Evolutionary conservation across 2,888 invertebrate species (phyloP), one percentile per base, ranked within the genome.

Genomic region (Neoitamus cyanurus): DNA sequence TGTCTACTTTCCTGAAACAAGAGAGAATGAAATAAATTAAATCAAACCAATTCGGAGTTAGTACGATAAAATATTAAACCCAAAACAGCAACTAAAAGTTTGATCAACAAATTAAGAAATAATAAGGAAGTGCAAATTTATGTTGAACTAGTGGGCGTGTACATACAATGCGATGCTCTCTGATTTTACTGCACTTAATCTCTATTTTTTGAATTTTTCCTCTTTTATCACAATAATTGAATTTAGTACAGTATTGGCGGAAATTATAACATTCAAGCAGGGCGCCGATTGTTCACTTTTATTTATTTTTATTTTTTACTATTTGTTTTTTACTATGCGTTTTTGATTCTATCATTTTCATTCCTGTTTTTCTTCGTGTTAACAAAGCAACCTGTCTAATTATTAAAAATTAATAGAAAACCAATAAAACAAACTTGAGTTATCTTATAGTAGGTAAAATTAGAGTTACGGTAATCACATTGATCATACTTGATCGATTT

Each of bases 401-500:
- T 58, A 9, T 58, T 58, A 58, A 58, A 58, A 58, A 58, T 20
- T 25, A 58, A 58, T 58, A 58, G 48, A 58, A 58, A 58, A 58
- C 6, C 20, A 58, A 58, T 20, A 58, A 58, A 58, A 83, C 31
- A 73, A 83, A 83, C n/a, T 34, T 72, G 5, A 20, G 9, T 15
- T 30, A 72, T 42, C 72, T 83, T 72, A 42, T 31, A 46, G 20
- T 83, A 46, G 42, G 20, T 77, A 42, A 34, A 46, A 83, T 72
- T 75, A 82, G 69, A 69, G 20, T 72, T 46, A 46, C 6, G 69
- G 85, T 84, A 87, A 86, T 87, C 88, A 88, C 87, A 87, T 86
- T 86, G 87, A 88, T 88, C 87, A 88, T 88, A 89, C 89, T 88
- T 92, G 92, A 89, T 92, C 93, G 90, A 93, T 92, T 90, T 94